Percentiles rank a stretch among this genome's conserved stretches.
phyloP scores from a whole-genome alignment of 2,797 vertebrate genomes.

The Poecilia velifera region DNA sequence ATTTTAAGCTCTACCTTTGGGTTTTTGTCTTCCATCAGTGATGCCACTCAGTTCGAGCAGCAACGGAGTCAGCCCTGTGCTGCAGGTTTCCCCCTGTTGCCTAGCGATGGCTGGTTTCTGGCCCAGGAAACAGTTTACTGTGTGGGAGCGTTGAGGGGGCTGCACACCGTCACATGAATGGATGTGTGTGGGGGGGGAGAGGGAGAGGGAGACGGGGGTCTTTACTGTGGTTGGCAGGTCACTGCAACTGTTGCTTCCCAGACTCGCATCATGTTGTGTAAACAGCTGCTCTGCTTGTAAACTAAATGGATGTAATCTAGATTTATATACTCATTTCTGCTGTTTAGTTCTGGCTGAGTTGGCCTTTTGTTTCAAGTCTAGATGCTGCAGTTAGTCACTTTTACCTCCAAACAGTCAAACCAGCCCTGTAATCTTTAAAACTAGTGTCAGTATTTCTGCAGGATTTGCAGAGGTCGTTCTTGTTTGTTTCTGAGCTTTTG shows the following conservation, averaged over 20 bases:
- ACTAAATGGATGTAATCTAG: neutral
- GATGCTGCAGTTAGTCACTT: neutral
- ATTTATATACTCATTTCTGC: neutral
- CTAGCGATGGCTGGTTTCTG: slow-evolving; percentile 70
- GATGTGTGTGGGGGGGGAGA: slow-evolving; percentile 28
- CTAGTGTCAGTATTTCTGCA: neutral
- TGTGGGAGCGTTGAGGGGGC: slow-evolving; percentile 52
- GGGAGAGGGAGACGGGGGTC: slow-evolving; percentile 2
- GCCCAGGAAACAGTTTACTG: slow-evolving; percentile 48
- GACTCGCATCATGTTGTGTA: slow-evolving; percentile 39
- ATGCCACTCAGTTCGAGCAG: slow-evolving; percentile 39
- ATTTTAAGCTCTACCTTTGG: slow-evolving; percentile 16
- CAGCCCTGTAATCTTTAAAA: neutral
- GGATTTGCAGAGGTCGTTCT: neutral
- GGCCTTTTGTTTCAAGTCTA: neutral
- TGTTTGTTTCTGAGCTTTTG: neutral
- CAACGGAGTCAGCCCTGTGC: slow-evolving; percentile 37
- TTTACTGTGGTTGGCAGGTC: slow-evolving; percentile 59
- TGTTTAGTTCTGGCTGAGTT: neutral
- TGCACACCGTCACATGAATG: slow-evolving; percentile 66
- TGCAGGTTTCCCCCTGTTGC: slow-evolving; percentile 71
- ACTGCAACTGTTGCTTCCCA: slow-evolving; percentile 56
- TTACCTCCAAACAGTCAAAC: neutral
- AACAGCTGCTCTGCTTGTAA: slow-evolving; percentile 40
- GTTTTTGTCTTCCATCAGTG: slow-evolving; percentile 11